These are phyloP conservation scores for Sinhomidia bicolor DNA, from an alignment of 2,888 invertebrate species.

Conservation along the genomic window DNA sequence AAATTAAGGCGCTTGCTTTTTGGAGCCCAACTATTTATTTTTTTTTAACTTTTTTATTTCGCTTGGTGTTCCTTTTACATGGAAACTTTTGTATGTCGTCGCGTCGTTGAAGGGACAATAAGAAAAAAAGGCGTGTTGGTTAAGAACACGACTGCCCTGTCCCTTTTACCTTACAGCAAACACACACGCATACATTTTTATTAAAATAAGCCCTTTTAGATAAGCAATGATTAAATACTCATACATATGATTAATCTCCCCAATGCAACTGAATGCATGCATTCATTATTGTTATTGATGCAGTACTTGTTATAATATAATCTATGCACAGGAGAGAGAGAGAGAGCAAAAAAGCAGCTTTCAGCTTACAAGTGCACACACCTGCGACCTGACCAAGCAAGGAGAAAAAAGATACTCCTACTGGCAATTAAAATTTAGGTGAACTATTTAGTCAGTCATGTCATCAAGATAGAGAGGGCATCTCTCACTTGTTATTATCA, in stretches of 20 bases:
- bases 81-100: neutral
- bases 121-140: conserved; percentile 14
- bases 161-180: conserved; percentile 48
- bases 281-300: too few relatives aligned
- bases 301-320: too few relatives aligned
- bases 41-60: neutral
- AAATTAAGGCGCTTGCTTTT: neutral
- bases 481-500: neutral
- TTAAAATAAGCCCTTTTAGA: conserved; percentile 16
- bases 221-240: conserved; percentile 35
- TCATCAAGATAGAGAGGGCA: conserved; percentile 6
- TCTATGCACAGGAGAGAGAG: too few relatives aligned
- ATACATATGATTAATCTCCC: neutral
- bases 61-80: conserved; percentile 23
- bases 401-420: neutral
- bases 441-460: conserved; percentile 31
- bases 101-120: neutral
- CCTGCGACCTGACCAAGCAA: neutral
- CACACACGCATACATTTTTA: neutral
- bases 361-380: conserved; percentile 11
- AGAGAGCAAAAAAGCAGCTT: neutral
- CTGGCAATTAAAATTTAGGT: conserved; percentile 63
- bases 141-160: conserved; percentile 60
- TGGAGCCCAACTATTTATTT: neutral
- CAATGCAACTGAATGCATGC: neutral